Percentiles rank a stretch among this genome's conserved stretches.
Evolutionary conservation across 1,140 invertebrate species (phyloP).

Genomic region (Drosophila sechellia): DNA sequence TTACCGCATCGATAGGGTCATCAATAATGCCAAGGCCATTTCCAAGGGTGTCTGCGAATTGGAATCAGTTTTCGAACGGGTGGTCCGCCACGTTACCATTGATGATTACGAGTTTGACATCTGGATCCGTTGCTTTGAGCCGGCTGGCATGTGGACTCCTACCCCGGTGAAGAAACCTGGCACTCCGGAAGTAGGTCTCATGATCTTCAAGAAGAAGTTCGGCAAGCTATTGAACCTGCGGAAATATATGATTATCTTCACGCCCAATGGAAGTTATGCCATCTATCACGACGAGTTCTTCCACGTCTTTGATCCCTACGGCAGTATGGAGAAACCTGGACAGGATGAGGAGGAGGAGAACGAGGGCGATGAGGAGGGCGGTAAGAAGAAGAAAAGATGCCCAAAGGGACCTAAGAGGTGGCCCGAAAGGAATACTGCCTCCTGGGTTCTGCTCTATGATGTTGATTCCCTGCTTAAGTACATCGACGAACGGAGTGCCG

Average conservation of each 20-base stretch:
- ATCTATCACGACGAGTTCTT: conserved; percentile 86
- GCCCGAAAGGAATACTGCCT: conserved; percentile 76
- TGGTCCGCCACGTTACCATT: conserved; percentile 86
- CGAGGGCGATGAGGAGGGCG: conserved; percentile 31
- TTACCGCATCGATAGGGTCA: conserved; percentile 86
- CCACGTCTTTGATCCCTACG: conserved; percentile 87
- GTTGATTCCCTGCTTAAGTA: conserved; percentile 64
- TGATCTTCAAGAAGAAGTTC: conserved; percentile 54
- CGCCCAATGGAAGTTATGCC: conserved; percentile 85
- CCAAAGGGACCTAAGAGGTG: conserved; percentile 60
- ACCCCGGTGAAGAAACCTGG: conserved; percentile 8
- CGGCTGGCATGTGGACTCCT: conserved; percentile 48
- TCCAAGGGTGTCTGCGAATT: conserved; percentile 86
- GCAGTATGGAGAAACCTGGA: conserved; percentile 71
- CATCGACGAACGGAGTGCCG: conserved; percentile 50
- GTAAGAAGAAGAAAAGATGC: conserved; percentile 54
- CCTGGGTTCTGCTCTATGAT: conserved; percentile 77
- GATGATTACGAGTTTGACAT: conserved; percentile 87
- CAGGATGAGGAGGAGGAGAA: conserved; percentile 46
- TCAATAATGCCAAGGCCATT: conserved; percentile 86
- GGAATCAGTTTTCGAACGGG: conserved; percentile 85
- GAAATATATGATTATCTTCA: conserved; percentile 86
- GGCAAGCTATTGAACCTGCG: conserved; percentile 50
- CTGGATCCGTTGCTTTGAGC: conserved; percentile 86
- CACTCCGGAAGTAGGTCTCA: conserved; percentile 12